These are phyloP conservation scores for Miichthys miiuy DNA, from an alignment of 2,797 vertebrate species.

Conservation along the genomic window DNA sequence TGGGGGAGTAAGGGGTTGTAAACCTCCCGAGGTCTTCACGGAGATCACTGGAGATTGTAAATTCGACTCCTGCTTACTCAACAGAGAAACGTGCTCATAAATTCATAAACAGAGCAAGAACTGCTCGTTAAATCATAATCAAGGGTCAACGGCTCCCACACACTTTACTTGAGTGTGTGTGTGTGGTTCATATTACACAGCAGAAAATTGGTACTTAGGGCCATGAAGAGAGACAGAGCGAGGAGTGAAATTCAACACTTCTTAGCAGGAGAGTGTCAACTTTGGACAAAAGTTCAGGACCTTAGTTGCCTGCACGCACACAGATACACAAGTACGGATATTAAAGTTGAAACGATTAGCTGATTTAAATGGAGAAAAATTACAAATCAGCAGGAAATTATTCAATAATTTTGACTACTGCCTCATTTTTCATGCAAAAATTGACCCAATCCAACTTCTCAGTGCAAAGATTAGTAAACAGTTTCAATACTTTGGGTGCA, in stretches of 20 bases:
- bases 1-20: neutral
- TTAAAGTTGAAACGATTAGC: no score
- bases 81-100: conserved; percentile 48
- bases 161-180: conserved; percentile 43
- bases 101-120: conserved; percentile 70
- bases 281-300: conserved; percentile 28
- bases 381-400: no score
- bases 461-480: no score
- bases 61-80: neutral
- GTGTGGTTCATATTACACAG: conserved; percentile 65
- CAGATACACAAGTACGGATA: no score
- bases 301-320: neutral
- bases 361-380: no score
- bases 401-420: no score
- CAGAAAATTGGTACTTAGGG: conserved; percentile 62
- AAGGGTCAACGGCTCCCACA: conserved; percentile 48
- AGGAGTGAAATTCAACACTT: conserved; percentile 67
- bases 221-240: conserved; percentile 37
- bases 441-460: no score
- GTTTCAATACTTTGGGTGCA: neutral
- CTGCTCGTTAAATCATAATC: conserved; percentile 71
- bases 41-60: conserved; percentile 43
- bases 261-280: conserved; percentile 32
- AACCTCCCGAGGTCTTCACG: conserved; percentile 10
- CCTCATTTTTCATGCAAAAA: no score